Evolutionary conservation across 2,888 invertebrate genomes (phyloP).

Genomic region (Rhagonycha lutea): DNA sequence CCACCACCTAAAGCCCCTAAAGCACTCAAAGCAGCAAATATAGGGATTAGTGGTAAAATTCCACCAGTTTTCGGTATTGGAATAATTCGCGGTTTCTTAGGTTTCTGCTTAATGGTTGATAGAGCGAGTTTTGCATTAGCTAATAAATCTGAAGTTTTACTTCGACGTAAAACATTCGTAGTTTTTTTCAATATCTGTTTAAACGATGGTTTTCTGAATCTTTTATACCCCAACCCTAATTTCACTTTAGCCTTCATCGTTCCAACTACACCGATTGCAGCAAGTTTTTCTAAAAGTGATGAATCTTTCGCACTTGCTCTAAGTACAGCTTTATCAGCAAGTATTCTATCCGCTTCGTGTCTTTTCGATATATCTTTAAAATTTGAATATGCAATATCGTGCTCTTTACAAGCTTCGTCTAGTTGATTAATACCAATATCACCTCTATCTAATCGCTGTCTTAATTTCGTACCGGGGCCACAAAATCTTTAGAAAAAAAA

Average conservation of each 20-base stretch:
- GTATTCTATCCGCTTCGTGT: constrained; percentile 7
- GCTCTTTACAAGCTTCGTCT: constrained; percentile 44
- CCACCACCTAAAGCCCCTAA: constrained; percentile 47
- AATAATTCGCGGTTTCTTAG: constrained; percentile 35
- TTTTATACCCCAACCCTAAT: background rate
- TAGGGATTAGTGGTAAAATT: constrained; percentile 41
- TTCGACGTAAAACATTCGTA: background rate
- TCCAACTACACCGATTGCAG: too few species aligned
- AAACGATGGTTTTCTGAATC: constrained; percentile 5
- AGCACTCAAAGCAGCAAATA: constrained; percentile 43
- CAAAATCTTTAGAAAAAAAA: constrained; percentile 26
- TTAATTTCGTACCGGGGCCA: constrained; percentile 39
- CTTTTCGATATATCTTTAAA: constrained; percentile 33
- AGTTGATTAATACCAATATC: constrained; percentile 44
- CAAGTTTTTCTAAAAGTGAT: too few species aligned
- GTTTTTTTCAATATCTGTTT: constrained; percentile 25
- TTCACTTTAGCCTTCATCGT: too few species aligned
- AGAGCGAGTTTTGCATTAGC: background rate
- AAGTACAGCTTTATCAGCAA: too few species aligned
- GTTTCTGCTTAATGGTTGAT: background rate
- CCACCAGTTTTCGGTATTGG: constrained; percentile 44
- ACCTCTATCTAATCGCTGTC: constrained; percentile 40
- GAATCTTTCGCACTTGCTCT: too few species aligned
- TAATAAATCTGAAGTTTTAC: background rate
- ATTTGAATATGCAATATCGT: constrained; percentile 44